A percentile compares a stretch with the other conserved stretches of the same genome.
These are phyloP conservation scores for Tenthredo livida DNA, from an alignment of 2,888 invertebrate species.

Conservation along the genomic window DNA sequence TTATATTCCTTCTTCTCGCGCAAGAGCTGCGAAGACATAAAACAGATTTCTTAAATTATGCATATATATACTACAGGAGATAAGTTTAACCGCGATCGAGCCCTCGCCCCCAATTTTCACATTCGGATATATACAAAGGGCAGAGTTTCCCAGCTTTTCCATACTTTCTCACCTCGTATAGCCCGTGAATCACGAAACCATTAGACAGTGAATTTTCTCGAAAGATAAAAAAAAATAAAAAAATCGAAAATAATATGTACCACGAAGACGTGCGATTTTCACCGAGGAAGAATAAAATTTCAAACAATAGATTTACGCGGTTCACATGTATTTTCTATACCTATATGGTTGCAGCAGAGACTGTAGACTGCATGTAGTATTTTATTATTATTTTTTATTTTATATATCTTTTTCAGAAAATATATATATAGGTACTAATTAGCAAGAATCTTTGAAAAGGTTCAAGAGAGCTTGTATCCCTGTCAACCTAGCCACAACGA, in stretches of 20 bases:
- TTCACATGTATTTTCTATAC: neutral
- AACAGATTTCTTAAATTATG: slow-evolving; percentile 43
- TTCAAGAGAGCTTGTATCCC: slow-evolving; percentile 38
- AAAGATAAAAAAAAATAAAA: neutral
- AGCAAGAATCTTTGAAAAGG: slow-evolving; percentile 51
- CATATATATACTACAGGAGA: neutral
- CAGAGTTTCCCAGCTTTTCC: slow-evolving; percentile 6
- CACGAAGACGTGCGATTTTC: neutral
- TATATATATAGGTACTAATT: slow-evolving; percentile 25
- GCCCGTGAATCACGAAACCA: neutral
- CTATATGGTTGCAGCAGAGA: neutral
- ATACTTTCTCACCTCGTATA: neutral
- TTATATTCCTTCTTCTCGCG: neutral
- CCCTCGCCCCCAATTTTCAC: neutral
- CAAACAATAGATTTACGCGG: slow-evolving; percentile 11
- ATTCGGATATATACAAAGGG: slow-evolving; percentile 11
- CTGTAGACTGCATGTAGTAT: neutral
- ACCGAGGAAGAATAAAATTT: neutral
- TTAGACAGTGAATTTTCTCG: neutral
- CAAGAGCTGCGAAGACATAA: slow-evolving; percentile 12
- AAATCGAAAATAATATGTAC: too few relatives aligned
- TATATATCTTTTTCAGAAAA: neutral
- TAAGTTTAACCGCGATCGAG: slow-evolving; percentile 28
- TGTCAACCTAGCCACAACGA: slow-evolving; percentile 34
- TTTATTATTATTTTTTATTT: neutral